These are phyloP conservation scores for Octomys mimax DNA, from an alignment of 2,797 vertebrate species.

Conservation along the genomic window DNA sequence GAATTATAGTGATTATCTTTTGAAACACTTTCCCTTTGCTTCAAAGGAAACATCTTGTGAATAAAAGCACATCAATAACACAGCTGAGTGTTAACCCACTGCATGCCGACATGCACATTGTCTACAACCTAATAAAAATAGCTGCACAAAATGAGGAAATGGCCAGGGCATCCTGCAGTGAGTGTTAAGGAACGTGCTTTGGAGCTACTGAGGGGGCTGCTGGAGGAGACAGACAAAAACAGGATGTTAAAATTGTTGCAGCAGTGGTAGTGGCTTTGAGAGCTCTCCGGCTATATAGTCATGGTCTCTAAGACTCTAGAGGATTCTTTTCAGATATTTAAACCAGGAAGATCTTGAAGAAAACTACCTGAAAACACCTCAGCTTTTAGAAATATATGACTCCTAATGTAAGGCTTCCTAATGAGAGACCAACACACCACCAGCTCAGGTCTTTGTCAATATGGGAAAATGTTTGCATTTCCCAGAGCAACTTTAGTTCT, in stretches of 20 bases:
- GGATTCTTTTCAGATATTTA: slow-evolving; percentile 81
- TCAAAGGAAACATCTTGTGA: slow-evolving; percentile 88
- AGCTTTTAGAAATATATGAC: slow-evolving; percentile 35
- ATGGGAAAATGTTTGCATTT: slow-evolving; percentile 6
- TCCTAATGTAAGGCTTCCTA: neutral
- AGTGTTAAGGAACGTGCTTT: slow-evolving; percentile 85
- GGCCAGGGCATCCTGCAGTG: slow-evolving; percentile 89
- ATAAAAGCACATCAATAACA: slow-evolving; percentile 78
- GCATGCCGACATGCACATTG: slow-evolving; percentile 83
- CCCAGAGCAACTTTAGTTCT: slow-evolving; percentile 8
- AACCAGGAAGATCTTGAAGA: slow-evolving; percentile 46
- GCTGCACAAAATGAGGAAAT: slow-evolving; percentile 91
- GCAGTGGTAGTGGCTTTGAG: slow-evolving; percentile 72
- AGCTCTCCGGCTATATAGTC: slow-evolving; percentile 64
- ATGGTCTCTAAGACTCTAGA: slow-evolving; percentile 60
- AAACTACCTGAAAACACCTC: slow-evolving; percentile 55
- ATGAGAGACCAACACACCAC: neutral
- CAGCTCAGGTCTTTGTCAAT: rapidly evolving
- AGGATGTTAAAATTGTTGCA: slow-evolving; percentile 86
- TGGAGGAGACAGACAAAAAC: slow-evolving; percentile 88
- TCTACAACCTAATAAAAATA: slow-evolving; percentile 90
- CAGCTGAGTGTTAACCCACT: slow-evolving; percentile 86
- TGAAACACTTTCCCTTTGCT: slow-evolving; percentile 79
- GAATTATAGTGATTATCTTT: slow-evolving; percentile 78
- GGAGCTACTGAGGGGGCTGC: slow-evolving; percentile 81